These are phyloP conservation scores for Gymnarchus niloticus DNA, from an alignment of 2,113 vertebrate genomes.

Conservation along the genomic window DNA sequence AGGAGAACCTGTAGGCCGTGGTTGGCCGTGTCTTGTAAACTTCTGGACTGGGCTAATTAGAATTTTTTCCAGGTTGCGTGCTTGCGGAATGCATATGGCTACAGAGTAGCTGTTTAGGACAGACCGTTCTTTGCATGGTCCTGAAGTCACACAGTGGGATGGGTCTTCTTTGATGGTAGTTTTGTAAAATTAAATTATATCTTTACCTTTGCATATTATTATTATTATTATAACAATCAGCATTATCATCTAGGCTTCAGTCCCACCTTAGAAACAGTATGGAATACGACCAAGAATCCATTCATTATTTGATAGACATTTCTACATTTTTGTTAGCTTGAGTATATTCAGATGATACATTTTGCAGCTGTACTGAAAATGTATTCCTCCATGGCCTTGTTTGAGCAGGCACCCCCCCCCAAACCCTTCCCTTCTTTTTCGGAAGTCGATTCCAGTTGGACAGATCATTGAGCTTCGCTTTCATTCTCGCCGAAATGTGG, in stretches of 20 bases:
- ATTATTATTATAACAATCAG: background rate
- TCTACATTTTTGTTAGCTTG: background rate
- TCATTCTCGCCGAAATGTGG: conserved; percentile 57
- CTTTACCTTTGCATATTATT: too few species aligned
- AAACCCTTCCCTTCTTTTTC: conserved; percentile 33
- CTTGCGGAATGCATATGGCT: background rate
- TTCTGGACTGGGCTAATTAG: background rate
- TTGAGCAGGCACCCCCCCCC: background rate
- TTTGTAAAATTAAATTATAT: too few species aligned
- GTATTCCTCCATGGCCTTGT: background rate
- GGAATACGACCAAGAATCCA: background rate
- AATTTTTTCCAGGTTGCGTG: background rate
- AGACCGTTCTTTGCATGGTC: background rate
- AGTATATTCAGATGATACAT: background rate
- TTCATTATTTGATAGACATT: background rate
- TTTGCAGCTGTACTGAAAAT: background rate
- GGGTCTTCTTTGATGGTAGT: too few species aligned
- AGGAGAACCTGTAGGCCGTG: background rate
- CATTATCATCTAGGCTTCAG: background rate
- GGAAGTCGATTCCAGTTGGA: conserved; percentile 56
- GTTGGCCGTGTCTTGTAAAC: too few species aligned
- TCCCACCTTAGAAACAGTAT: background rate
- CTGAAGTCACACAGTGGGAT: background rate
- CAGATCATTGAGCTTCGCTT: conserved; percentile 51
- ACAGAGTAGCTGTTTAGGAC: background rate